phyloP scores from a whole-genome alignment of 1,140 invertebrate species.

The Lycorma delicatula region DNA sequence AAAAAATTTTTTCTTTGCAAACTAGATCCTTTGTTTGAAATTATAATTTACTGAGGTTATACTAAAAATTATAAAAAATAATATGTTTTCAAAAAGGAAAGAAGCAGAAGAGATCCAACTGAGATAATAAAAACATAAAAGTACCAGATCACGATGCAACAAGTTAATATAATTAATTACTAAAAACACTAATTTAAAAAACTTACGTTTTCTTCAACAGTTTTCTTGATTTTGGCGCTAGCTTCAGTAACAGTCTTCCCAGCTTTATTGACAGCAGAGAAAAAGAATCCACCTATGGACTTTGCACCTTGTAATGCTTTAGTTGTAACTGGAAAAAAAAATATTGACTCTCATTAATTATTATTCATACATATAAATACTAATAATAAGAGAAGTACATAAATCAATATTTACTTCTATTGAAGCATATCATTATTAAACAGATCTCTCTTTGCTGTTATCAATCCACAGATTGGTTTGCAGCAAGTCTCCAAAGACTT shows the following conservation, averaged over 20 bases:
- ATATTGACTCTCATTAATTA: background rate
- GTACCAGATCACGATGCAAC: background rate
- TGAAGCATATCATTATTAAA: too few relatives aligned
- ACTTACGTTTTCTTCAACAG: constrained; percentile 92
- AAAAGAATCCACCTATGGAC: constrained; percentile 84
- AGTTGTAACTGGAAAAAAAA: constrained; percentile 60
- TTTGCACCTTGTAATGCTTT: constrained; percentile 87
- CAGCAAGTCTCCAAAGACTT: too few relatives aligned
- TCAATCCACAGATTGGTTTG: too few relatives aligned
- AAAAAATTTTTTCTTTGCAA: too few relatives aligned
- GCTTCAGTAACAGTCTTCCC: constrained; percentile 67
- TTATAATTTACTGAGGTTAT: too few relatives aligned
- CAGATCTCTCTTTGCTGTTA: too few relatives aligned
- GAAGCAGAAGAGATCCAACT: too few relatives aligned
- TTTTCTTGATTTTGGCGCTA: constrained; percentile 87
- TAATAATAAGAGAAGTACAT: constrained; percentile 4
- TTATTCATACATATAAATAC: background rate
- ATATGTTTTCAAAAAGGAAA: too few relatives aligned
- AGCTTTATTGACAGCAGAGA: constrained; percentile 83
- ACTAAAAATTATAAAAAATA: too few relatives aligned
- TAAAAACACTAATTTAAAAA: background rate
- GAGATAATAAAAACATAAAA: background rate
- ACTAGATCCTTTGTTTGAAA: too few relatives aligned
- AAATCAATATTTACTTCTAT: too few relatives aligned
- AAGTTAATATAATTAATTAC: background rate